Evolutionary conservation across 2,888 invertebrate genomes (phyloP).

Genomic region (Catocala nupta): DNA sequence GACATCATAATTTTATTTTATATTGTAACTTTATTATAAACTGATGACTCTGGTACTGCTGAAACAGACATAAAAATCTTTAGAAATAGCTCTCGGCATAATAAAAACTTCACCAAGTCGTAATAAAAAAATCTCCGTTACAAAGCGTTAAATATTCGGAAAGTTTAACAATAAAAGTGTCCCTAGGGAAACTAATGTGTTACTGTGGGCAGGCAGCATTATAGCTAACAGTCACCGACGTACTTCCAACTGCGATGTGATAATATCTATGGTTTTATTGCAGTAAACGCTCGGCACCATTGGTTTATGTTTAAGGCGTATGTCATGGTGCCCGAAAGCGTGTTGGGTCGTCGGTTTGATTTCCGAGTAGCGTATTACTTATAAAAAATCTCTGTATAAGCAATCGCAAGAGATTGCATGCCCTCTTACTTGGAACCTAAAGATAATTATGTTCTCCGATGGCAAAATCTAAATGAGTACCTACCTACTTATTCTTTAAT

Average conservation of each 20-base stretch:
- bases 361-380: no score
- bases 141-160: conserved; percentile 76
- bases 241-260: conserved; percentile 16
- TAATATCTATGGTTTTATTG: conserved; percentile 38
- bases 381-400: no score
- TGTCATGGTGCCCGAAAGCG: no score
- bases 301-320: conserved; percentile 23
- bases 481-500: no score
- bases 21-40: conserved; percentile 67
- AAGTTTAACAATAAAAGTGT: conserved; percentile 76
- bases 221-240: conserved; percentile 20
- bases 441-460: no score
- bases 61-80: conserved; percentile 76
- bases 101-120: conserved; percentile 78
- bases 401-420: no score
- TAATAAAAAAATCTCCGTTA: conserved; percentile 77
- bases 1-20: conserved; percentile 55
- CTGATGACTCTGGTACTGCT: conserved; percentile 69
- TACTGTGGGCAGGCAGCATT: conserved; percentile 42
- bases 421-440: no score
- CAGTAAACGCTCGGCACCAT: conserved; percentile 31
- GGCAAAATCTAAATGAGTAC: no score
- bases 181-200: conserved; percentile 61
- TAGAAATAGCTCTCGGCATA: conserved; percentile 72
- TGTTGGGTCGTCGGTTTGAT: no score